A percentile compares a stretch with the other conserved stretches of the same genome.
Evolutionary conservation across 2,888 invertebrate species (phyloP).

Genomic region (Meloe dianella): DNA sequence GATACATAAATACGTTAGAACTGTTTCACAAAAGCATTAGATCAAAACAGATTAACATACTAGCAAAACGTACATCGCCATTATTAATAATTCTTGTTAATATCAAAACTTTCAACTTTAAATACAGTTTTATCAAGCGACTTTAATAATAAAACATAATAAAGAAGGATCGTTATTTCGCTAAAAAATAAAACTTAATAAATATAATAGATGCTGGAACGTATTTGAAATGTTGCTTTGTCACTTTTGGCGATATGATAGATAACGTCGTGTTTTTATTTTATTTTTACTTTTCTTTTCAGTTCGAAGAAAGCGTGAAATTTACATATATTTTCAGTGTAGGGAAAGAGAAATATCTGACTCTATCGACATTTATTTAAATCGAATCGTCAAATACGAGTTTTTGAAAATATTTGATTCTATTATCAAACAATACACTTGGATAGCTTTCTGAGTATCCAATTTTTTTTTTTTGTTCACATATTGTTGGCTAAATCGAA

Average conservation of each 20-base stretch:
- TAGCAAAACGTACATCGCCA: background rate
- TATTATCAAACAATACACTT: conserved; percentile 2
- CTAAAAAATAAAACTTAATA: background rate
- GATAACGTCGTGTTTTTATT: background rate
- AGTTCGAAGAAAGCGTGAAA: background rate
- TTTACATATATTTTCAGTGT: background rate
- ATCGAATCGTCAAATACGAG: background rate
- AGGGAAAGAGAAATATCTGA: background rate
- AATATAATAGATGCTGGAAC: background rate
- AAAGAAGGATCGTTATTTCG: background rate
- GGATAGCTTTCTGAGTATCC: background rate
- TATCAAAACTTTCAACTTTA: background rate
- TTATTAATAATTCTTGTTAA: background rate
- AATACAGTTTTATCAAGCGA: too few species aligned
- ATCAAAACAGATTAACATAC: background rate
- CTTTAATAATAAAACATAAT: background rate
- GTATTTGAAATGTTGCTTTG: background rate
- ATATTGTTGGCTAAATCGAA: background rate
- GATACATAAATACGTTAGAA: conserved; percentile 2
- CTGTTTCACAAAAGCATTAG: background rate
- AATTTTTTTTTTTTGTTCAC: background rate
- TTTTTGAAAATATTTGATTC: background rate
- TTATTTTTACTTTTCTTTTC: background rate
- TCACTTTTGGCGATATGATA: background rate
- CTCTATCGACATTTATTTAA: background rate